phyloP scores from a whole-genome alignment of 1,140 invertebrate genomes.

The Polypedilum vanderplanki region DNA sequence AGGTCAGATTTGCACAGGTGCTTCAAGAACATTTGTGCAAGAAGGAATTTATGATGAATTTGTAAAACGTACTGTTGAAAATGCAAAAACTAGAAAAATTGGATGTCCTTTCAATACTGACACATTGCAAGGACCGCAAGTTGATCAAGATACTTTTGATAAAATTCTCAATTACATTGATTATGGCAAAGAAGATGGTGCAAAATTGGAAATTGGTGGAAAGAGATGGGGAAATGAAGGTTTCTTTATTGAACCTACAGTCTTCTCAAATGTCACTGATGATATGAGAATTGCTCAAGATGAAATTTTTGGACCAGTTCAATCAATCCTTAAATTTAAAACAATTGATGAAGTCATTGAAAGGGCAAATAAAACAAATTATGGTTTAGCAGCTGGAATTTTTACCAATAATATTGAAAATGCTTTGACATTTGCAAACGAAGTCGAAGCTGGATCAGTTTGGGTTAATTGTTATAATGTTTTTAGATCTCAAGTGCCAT shows the following conservation, averaged over 20 bases:
- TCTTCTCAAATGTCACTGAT: constrained; percentile 72
- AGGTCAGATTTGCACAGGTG: constrained; percentile 47
- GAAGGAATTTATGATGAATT: constrained; percentile 81
- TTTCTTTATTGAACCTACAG: constrained; percentile 72
- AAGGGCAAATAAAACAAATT: constrained; percentile 73
- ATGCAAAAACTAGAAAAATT: constrained; percentile 60
- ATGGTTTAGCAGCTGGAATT: constrained; percentile 78
- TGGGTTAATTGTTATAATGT: constrained; percentile 79
- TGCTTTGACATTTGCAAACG: constrained; percentile 61
- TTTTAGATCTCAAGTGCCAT: constrained; percentile 52
- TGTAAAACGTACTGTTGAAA: constrained; percentile 58
- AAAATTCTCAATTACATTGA: constrained; percentile 63
- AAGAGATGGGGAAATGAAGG: constrained; percentile 55
- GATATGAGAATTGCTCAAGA: constrained; percentile 73
- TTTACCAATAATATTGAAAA: constrained; percentile 76
- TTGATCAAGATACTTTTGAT: constrained; percentile 57
- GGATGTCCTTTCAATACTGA: constrained; percentile 70
- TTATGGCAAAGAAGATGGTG: constrained; percentile 64
- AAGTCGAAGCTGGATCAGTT: constrained; percentile 73
- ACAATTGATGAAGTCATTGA: constrained; percentile 78
- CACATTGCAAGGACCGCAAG: constrained; percentile 73
- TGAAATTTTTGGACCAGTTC: constrained; percentile 89
- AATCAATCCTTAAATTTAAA: constrained; percentile 78
- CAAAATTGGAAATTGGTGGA: constrained; percentile 62
- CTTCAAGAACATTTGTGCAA: constrained; percentile 80